Conservation (phyloP, 2,113 vertebrate species). For the Syrmaticus mikado region DNA sequence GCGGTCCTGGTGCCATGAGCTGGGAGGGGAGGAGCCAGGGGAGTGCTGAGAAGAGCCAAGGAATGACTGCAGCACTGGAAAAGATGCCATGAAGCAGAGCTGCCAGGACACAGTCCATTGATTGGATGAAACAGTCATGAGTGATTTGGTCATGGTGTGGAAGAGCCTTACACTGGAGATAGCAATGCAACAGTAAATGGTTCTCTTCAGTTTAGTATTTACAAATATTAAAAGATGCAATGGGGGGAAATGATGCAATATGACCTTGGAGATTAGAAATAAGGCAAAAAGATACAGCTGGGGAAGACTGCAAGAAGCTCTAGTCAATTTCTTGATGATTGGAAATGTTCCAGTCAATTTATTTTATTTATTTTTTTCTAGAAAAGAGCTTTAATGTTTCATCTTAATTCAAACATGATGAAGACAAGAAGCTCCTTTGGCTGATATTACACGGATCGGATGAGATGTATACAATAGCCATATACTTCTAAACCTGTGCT, state of each 20-base stretch:
- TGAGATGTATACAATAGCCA: not conserved
- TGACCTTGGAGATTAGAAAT: not conserved
- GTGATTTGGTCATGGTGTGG: not conserved
- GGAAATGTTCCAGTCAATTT: not conserved
- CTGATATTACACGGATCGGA: not conserved
- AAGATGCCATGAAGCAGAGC: not conserved
- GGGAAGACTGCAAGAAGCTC: not conserved
- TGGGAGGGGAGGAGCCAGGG: not conserved
- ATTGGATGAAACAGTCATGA: not conserved
- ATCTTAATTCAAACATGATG: not conserved
- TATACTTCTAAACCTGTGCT: not conserved
- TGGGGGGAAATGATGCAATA: not conserved
- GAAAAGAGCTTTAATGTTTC: not conserved
- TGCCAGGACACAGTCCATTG: not conserved
- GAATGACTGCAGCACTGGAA: slow-evolving; percentile 26
- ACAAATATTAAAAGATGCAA: slow-evolving; percentile 2
- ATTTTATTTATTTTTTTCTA: not conserved
- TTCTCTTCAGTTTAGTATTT: not conserved
- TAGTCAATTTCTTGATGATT: not conserved
- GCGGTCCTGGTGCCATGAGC: not conserved
- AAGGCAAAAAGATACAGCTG: not conserved
- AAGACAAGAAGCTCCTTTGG: not conserved
- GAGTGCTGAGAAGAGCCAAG: slow-evolving; percentile 2
- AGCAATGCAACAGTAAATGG: not conserved
- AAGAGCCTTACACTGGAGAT: not conserved